Percentiles rank a stretch among this genome's conserved stretches.
phyloP scores from a whole-genome alignment of 2,888 invertebrate species.

The Lasioglossum oenotherae region DNA sequence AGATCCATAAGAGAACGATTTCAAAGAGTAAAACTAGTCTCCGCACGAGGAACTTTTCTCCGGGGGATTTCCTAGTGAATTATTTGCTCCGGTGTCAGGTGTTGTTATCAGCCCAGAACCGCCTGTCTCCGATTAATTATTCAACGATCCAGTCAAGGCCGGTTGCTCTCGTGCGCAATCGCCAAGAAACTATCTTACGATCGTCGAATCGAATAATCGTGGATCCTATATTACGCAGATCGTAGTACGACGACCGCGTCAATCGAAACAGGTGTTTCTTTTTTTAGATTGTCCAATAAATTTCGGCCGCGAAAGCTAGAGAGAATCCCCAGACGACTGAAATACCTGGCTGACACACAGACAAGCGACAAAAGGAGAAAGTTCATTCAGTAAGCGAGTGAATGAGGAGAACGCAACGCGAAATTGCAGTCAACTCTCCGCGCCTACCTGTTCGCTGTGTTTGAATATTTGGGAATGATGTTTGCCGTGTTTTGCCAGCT shows the following conservation, averaged over 20 bases:
- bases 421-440: not conserved
- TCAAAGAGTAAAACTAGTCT: not conserved
- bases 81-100: not conserved
- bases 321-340: slow-evolving; percentile 12
- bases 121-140: slow-evolving; percentile 26
- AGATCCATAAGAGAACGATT: not conserved
- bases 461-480: not conserved
- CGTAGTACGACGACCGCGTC: not conserved
- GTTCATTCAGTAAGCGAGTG: slow-evolving; percentile 45
- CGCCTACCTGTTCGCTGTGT: not conserved
- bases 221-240: not conserved
- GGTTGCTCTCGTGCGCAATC: not conserved
- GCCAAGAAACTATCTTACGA: not conserved
- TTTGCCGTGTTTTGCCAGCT: not conserved
- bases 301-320: slow-evolving; percentile 38
- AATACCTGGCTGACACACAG: slow-evolving; percentile 10
- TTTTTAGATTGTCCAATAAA: not conserved
- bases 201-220: not conserved
- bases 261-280: not conserved
- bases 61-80: not conserved
- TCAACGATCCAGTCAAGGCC: not conserved
- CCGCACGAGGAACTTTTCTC: not conserved
- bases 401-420: slow-evolving; percentile 15
- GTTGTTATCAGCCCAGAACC: not conserved
- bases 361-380: slow-evolving; percentile 48